These are phyloP conservation scores for Plumapathes pennacea DNA, from an alignment of 92 coral and sea anemone genomes.

Conservation along the genomic window DNA sequence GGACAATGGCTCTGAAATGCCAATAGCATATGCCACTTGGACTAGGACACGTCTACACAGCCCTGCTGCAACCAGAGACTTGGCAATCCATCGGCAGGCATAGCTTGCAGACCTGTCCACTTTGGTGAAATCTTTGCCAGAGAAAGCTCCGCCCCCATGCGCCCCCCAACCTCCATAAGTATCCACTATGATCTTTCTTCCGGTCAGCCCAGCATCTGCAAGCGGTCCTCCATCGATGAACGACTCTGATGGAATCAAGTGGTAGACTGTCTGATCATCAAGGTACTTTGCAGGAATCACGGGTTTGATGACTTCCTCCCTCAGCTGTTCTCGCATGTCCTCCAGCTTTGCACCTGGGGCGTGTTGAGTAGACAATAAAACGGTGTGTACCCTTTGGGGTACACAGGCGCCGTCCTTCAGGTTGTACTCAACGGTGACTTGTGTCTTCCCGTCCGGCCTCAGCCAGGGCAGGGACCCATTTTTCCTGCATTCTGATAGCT, in stretches of 20 bases:
- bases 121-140: constrained; percentile 86
- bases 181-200: constrained; percentile 88
- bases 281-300: constrained; percentile 74
- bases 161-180: constrained; percentile 98
- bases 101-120: constrained; percentile 90
- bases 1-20: constrained; percentile 79
- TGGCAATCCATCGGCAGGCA: constrained; percentile 90
- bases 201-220: constrained; percentile 84
- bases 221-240: constrained; percentile 75
- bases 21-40: constrained; percentile 83
- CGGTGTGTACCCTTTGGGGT: constrained; percentile 72
- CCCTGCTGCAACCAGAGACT: constrained; percentile 87
- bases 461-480: constrained; percentile 76
- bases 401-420: constrained; percentile 72
- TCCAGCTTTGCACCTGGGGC: constrained; percentile 52
- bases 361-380: constrained; percentile 70
- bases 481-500: constrained; percentile 62
- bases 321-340: constrained; percentile 66
- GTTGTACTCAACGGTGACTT: constrained; percentile 79
- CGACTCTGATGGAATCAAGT: constrained; percentile 69
- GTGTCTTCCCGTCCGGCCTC: constrained; percentile 80
- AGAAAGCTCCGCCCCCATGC: constrained; percentile 91
- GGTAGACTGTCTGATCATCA: constrained; percentile 74
- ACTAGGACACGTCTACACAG: constrained; percentile 71
- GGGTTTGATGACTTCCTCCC: constrained; percentile 50